Evolutionary conservation across 35 echinoderm and acorn worm species (phyloP).

Genomic region (Diadema setosum): DNA sequence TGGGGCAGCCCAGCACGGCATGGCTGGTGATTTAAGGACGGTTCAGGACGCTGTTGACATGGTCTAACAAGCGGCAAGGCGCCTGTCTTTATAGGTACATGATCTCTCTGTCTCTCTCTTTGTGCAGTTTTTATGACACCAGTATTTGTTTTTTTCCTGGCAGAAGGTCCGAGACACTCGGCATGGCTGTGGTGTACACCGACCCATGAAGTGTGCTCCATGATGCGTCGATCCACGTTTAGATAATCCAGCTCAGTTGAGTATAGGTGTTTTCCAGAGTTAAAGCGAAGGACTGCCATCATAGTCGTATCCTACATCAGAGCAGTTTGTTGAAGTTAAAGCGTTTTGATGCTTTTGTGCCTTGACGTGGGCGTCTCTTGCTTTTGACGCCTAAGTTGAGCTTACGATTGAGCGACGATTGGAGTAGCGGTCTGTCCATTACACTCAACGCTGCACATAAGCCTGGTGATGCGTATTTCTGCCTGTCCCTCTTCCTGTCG

Average conservation of each 20-base stretch:
- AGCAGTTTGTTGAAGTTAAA: neutral
- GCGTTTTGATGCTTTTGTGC: neutral
- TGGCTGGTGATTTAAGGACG: no score
- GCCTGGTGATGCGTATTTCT: neutral
- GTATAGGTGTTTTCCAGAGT: neutral
- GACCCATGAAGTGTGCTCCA: neutral
- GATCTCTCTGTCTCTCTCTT: no score
- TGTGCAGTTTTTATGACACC: neutral
- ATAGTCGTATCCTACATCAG: neutral
- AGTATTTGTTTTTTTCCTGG: neutral
- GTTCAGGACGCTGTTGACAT: no score
- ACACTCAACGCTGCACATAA: constrained; percentile 14
- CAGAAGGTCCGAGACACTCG: neutral
- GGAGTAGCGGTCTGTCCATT: constrained; percentile 27
- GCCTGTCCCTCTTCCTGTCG: constrained; percentile 2
- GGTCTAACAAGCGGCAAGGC: no score
- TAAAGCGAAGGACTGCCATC: neutral
- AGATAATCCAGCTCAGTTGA: neutral
- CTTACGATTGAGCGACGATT: constrained; percentile 6
- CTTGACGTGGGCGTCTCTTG: constrained; percentile 21
- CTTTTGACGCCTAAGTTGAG: neutral
- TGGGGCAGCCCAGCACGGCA: no score
- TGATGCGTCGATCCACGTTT: neutral
- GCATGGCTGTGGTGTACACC: constrained; percentile 12
- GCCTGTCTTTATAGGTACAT: no score